Base-by-base conservation (phyloP, 1,140 invertebrate genomes). In the Drosophila bifasciata region DNA sequence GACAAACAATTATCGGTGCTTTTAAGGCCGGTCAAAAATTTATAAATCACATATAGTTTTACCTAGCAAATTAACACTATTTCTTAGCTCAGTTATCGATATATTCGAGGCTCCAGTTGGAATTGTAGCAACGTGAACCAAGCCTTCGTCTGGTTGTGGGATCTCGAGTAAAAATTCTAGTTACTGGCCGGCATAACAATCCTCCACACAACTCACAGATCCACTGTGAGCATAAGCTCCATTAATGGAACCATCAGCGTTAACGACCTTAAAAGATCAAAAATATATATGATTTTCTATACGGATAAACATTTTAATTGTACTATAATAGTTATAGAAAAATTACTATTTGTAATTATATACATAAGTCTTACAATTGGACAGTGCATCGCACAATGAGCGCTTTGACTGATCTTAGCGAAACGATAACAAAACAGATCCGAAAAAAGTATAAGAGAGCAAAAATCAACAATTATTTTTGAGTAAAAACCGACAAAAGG, bases 1-100 rank as follows among this genome's bases (percentile, higher is more conserved):
- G 16, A 39, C 15, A 45, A 5, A 19, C 2, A 46, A 16, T 55
- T 21, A 19, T 5, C 13, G 2, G 0, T 36, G 3, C 1, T n/a
- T 5, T 36, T 36, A 13, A 32, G 28, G 9, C 28, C 28, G 2
- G 28, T 32, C 8, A 32, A 23, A 7, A 44, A 11, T 21, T 17
- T 17, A 3, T 39, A n/a, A 17, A 40, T 19, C 32, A 13, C 4
- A 36, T 4, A 16, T 17, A 28, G 11, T 93, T 93, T 94, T 92
- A 98, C 97, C 97, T 71, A 99, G 93, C 91, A 96, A 96, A 92
- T 98, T 99, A 62, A 95, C 94, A 75, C 96, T 97, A 63, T 95
- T 94, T 58, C 95, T 94, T 49, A 97, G 93, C 92, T 98, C 97
- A n/a, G 96, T 96, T 81, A 99, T 95, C 77, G 97, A 96, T 74